Conservation (phyloP, 2,888 invertebrate genomes). For the Oscheius onirici region DNA sequence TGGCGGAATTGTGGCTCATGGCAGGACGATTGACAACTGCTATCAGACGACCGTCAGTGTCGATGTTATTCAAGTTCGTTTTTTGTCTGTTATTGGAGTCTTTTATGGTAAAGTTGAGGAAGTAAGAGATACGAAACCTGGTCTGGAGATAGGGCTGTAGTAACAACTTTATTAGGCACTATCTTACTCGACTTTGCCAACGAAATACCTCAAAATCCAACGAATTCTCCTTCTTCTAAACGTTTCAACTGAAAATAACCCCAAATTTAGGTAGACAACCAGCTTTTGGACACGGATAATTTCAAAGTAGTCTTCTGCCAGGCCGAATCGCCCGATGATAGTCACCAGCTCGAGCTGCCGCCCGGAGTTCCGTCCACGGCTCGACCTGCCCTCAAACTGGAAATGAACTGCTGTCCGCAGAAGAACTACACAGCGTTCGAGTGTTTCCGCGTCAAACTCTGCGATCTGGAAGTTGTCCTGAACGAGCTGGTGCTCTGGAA, state of each 20-base stretch:
- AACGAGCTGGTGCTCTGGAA: conserved; percentile 87
- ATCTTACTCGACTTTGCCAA: no score
- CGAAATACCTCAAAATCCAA: no score
- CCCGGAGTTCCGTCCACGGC: conserved; percentile 40
- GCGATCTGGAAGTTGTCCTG: conserved; percentile 84
- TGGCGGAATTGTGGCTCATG: conserved; percentile 77
- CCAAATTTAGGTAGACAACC: conserved; percentile 83
- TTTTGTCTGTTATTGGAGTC: not conserved
- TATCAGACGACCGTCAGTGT: conserved; percentile 79
- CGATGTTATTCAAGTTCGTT: conserved; percentile 80
- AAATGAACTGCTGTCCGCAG: conserved; percentile 82
- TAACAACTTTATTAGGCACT: no score
- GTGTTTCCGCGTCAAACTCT: conserved; percentile 83
- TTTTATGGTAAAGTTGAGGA: no score
- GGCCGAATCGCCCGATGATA: conserved; percentile 73
- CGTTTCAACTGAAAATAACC: no score
- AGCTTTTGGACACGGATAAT: conserved; percentile 85
- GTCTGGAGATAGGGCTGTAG: no score
- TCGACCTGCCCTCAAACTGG: conserved; percentile 83
- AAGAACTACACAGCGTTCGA: conserved; percentile 84
- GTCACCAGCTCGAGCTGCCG: conserved; percentile 54
- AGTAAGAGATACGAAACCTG: no score
- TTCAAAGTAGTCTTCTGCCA: conserved; percentile 86
- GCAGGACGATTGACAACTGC: conserved; percentile 83
- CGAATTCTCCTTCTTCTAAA: no score